Evolutionary conservation across 2,888 invertebrate genomes (phyloP).

Genomic region (Colostygia pectinataria): DNA sequence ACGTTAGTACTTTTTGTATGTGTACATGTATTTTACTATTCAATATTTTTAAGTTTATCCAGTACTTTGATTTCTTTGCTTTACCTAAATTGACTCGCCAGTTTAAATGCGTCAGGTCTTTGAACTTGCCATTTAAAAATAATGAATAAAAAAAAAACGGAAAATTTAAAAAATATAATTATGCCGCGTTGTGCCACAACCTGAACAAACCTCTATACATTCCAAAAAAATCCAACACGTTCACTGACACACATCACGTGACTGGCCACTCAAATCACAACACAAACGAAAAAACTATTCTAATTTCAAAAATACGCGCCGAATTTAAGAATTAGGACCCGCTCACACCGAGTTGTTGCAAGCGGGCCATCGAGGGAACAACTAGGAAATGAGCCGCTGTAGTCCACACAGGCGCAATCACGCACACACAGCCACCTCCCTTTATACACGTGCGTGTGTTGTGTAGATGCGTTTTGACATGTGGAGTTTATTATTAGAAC

Average conservation of each 20-base stretch:
- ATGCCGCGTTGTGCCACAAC: slow-evolving; percentile 44
- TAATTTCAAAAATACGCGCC: slow-evolving; percentile 64
- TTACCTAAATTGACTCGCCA: background rate
- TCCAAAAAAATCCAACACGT: slow-evolving; percentile 43
- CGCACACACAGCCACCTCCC: slow-evolving; percentile 44
- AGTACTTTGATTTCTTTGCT: background rate
- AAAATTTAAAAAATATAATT: too few relatives aligned
- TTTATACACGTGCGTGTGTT: slow-evolving; percentile 46
- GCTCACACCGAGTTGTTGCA: slow-evolving; percentile 77
- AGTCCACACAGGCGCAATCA: slow-evolving; percentile 55
- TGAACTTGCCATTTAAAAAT: slow-evolving; percentile 29
- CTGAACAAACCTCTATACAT: slow-evolving; percentile 55
- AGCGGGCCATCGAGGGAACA: slow-evolving; percentile 77
- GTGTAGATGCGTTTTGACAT: slow-evolving; percentile 72
- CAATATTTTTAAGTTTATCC: too few relatives aligned
- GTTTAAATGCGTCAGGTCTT: slow-evolving; percentile 17
- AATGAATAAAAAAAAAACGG: slow-evolving; percentile 32
- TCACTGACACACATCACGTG: slow-evolving; percentile 41
- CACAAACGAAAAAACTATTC: slow-evolving; percentile 29
- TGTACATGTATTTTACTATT: too few relatives aligned
- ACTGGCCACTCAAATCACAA: slow-evolving; percentile 32
- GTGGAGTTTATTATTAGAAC: slow-evolving; percentile 66
- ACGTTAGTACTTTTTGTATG: too few relatives aligned
- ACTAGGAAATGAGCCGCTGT: slow-evolving; percentile 75
- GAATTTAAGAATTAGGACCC: slow-evolving; percentile 68